A percentile compares a stretch with the other conserved stretches of the same genome.
phyloP scores from a whole-genome alignment of 2,797 vertebrate species.

The Chelon auratus region DNA sequence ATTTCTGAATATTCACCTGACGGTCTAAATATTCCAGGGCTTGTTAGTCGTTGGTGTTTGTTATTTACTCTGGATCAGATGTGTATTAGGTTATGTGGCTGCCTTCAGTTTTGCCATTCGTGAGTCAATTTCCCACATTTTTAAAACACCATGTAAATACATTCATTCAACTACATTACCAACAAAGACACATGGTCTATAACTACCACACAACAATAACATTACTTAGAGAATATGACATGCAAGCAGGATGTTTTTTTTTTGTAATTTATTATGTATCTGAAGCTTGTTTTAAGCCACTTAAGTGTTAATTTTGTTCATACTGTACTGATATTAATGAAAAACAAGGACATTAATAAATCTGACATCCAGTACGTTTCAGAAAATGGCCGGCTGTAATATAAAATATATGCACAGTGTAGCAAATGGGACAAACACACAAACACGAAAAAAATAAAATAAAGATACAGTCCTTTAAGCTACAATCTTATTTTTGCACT shows the following conservation, averaged over 20 bases:
- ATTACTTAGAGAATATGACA: neutral
- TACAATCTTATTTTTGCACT: slow-evolving; percentile 43
- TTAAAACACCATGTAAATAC: slow-evolving; percentile 15
- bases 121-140: neutral
- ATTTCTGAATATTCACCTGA: slow-evolving; percentile 16
- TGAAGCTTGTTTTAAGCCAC: neutral
- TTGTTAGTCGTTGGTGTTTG: neutral
- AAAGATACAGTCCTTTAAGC: slow-evolving; percentile 36
- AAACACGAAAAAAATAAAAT: slow-evolving; percentile 24
- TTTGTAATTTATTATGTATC: slow-evolving; percentile 4
- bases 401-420: slow-evolving; percentile 54
- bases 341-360: neutral
- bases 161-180: slow-evolving; percentile 14
- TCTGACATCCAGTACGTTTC: slow-evolving; percentile 9
- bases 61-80: neutral
- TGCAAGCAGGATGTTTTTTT: neutral
- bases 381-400: slow-evolving; percentile 61
- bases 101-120: neutral
- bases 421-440: slow-evolving; percentile 53
- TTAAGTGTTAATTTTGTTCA: slow-evolving; percentile 8
- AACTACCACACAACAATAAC: slow-evolving; percentile 11
- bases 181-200: neutral
- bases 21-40: neutral
- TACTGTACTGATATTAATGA: slow-evolving; percentile 9
- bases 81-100: neutral